phyloP scores from a whole-genome alignment of 2,888 invertebrate species.

The Ennomos fuscantarius region DNA sequence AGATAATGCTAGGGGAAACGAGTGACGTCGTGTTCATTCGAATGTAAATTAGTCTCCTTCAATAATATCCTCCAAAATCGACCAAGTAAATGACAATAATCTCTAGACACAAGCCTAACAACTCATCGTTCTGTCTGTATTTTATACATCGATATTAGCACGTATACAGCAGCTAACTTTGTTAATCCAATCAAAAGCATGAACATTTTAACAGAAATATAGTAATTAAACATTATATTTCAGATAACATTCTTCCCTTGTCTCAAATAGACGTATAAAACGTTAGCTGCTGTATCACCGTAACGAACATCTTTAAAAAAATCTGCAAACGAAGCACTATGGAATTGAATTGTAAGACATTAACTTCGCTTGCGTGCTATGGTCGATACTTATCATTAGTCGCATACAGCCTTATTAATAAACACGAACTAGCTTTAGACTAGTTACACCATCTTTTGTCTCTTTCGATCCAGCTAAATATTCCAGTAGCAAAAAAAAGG shows the following conservation, averaged over 20 bases:
- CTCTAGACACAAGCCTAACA: slow-evolving; percentile 75
- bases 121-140: slow-evolving; percentile 60
- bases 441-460: no score
- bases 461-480: no score
- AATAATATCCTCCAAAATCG: slow-evolving; percentile 65
- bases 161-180: slow-evolving; percentile 26
- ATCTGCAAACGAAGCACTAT: slow-evolving; percentile 71
- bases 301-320: slow-evolving; percentile 39
- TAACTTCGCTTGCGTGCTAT: slow-evolving; percentile 70
- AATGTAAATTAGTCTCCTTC: slow-evolving; percentile 51
- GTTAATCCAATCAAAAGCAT: no score
- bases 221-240: no score
- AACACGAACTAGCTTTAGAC: no score
- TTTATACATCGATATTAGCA: slow-evolving; percentile 17
- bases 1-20: slow-evolving; percentile 48
- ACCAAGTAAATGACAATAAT: slow-evolving; percentile 84
- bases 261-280: no score
- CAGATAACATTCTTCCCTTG: not conserved
- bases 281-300: slow-evolving; percentile 32
- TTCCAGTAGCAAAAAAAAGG: no score
- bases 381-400: slow-evolving; percentile 70
- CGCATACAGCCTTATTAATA: no score
- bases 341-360: slow-evolving; percentile 80
- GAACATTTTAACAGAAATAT: no score
- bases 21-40: slow-evolving; percentile 45